Evolutionary conservation across 2,888 invertebrate genomes (phyloP).

Genomic region (Heterodera filipjevi): DNA sequence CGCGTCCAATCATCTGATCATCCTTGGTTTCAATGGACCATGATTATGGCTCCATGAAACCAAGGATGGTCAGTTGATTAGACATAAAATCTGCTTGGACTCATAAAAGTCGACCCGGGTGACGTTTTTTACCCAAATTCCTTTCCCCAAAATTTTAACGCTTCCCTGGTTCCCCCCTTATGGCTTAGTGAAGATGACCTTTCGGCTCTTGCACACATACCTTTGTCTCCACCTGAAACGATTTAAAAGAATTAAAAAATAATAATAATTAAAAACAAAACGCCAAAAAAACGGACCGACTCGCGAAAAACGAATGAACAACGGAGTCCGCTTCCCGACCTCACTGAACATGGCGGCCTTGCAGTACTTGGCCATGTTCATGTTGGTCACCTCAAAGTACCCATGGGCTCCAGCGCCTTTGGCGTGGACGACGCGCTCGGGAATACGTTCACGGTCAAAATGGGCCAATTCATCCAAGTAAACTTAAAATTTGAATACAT

Average conservation of each 20-base stretch:
- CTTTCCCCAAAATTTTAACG: no score
- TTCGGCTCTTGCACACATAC: no score
- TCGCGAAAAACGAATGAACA: slow-evolving; percentile 68
- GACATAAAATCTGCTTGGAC: no score
- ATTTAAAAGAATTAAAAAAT: background rate
- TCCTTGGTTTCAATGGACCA: no score
- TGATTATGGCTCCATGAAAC: no score
- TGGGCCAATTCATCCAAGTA: slow-evolving; percentile 72
- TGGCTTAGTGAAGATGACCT: no score
- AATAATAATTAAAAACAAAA: no score
- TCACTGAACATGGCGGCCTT: slow-evolving; percentile 68
- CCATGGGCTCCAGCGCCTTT: slow-evolving; percentile 76
- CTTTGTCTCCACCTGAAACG: slow-evolving; percentile 64
- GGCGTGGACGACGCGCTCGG: slow-evolving; percentile 82
- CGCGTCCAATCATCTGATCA: no score
- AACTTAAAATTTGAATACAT: slow-evolving; percentile 64
- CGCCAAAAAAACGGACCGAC: slow-evolving; percentile 64
- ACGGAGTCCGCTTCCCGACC: slow-evolving; percentile 68
- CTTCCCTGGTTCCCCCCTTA: no score
- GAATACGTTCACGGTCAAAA: slow-evolving; percentile 89
- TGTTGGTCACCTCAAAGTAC: slow-evolving; percentile 68
- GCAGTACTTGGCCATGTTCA: slow-evolving; percentile 68
- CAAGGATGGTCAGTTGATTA: no score
- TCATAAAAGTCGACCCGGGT: no score
- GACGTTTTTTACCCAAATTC: no score